Conservation (phyloP, 2,888 invertebrate species). For the Capitulum mitella region DNA sequence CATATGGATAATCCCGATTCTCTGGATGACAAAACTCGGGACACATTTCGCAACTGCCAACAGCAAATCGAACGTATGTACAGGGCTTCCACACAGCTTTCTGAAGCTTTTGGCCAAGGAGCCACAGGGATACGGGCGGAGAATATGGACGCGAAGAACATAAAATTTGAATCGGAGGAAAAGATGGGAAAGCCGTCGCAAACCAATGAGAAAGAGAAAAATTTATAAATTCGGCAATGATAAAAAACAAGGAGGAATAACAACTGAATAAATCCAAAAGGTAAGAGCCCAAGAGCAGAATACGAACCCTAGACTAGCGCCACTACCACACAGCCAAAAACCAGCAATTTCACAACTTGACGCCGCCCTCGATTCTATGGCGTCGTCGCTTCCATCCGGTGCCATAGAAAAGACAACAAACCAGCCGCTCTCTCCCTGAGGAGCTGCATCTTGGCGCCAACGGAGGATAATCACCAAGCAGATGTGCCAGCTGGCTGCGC, state of each 20-base stretch:
- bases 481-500: background rate
- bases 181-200: background rate
- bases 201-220: background rate
- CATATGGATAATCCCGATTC: background rate
- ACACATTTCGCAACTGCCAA: background rate
- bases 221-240: too few species aligned
- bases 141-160: background rate
- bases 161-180: background rate
- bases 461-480: background rate
- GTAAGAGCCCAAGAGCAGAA: too few species aligned
- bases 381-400: background rate
- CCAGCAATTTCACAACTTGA: background rate
- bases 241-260: background rate
- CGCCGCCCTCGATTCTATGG: background rate
- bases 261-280: background rate
- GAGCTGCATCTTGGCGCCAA: background rate
- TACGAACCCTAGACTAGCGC: background rate
- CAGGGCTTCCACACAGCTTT: background rate
- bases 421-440: background rate
- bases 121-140: background rate
- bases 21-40: background rate
- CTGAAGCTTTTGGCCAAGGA: background rate
- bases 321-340: constrained; percentile 13
- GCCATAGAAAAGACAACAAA: background rate
- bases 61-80: background rate